Conservation (phyloP, 2,888 invertebrate genomes). For the Baronia brevicornis region DNA sequence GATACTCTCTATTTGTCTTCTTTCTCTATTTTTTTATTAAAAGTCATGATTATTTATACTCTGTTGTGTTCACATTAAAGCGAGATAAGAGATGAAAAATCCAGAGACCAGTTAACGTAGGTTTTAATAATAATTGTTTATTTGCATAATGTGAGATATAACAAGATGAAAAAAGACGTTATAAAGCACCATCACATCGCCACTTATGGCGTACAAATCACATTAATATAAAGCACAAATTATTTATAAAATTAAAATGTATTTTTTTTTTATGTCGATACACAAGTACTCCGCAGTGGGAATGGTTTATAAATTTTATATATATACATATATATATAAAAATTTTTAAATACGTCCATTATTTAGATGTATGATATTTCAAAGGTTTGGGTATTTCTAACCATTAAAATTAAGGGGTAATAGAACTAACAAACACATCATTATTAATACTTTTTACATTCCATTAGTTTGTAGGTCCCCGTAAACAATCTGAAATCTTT, state of each 20-base stretch:
- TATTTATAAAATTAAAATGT: not conserved
- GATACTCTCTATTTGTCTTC: too few species aligned
- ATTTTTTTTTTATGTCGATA: not conserved
- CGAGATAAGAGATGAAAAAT: too few species aligned
- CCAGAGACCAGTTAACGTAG: too few species aligned
- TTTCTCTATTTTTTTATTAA: too few species aligned
- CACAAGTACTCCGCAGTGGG: conserved; percentile 15
- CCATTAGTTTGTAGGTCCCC: conserved; percentile 57
- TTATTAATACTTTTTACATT: conserved; percentile 46
- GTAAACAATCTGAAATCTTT: conserved; percentile 47
- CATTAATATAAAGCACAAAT: too few species aligned
- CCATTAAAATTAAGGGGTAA: conserved; percentile 60
- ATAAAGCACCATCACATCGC: too few species aligned
- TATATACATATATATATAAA: conserved; percentile 14
- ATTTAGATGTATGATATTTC: conserved; percentile 45
- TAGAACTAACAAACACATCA: conserved; percentile 52
- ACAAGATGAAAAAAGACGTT: too few species aligned
- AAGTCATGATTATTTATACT: too few species aligned
- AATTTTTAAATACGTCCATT: conserved; percentile 38
- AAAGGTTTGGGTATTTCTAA: conserved; percentile 67
- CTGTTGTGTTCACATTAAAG: too few species aligned
- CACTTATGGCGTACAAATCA: too few species aligned
- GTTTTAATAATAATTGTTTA: too few species aligned
- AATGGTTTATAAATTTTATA: conserved; percentile 12
- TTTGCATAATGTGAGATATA: too few species aligned